phyloP scores from a whole-genome alignment of 1,140 invertebrate genomes.

The Cydia fagiglandana region DNA sequence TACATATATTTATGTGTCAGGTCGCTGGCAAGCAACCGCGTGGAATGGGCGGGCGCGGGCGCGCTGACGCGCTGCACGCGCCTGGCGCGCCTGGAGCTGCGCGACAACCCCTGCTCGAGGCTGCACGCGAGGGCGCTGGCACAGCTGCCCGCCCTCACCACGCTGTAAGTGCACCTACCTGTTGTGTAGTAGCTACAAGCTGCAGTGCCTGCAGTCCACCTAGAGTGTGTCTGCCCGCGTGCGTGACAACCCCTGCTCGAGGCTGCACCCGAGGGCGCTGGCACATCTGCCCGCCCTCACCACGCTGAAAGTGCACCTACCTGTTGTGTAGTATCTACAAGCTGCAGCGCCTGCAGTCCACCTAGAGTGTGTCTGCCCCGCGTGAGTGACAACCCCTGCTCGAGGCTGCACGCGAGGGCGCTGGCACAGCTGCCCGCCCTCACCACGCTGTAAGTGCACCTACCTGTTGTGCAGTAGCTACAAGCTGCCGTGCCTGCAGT shows the following conservation, averaged over 20 bases:
- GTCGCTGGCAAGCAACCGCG: conserved; percentile 60
- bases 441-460: conserved; percentile 58
- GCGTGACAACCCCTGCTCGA: conserved; percentile 36
- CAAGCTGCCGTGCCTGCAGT: too few species aligned
- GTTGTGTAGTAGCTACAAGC: conserved; percentile 32
- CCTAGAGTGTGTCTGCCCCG: too few species aligned
- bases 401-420: conserved; percentile 53
- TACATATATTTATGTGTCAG: conserved; percentile 38
- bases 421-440: conserved; percentile 60
- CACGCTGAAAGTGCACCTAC: conserved; percentile 54
- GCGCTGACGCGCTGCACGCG: conserved; percentile 55
- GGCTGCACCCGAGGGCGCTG: conserved; percentile 56
- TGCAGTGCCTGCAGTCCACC: conserved; percentile 63
- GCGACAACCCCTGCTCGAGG: conserved; percentile 61
- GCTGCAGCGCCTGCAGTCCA: too few species aligned
- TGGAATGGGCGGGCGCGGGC: conserved; percentile 53
- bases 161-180: conserved; percentile 52
- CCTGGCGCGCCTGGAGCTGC: conserved; percentile 63
- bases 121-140: conserved; percentile 56
- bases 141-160: conserved; percentile 60
- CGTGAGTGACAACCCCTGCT: conserved; percentile 65
- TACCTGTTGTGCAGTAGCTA: neutral
- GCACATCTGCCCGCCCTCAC: conserved; percentile 58
- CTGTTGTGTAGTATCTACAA: conserved; percentile 26
- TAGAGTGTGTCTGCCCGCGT: too few species aligned